Evolutionary conservation across 2,888 invertebrate genomes (phyloP).

Genomic region (Pachycephus smyrnensis): DNA sequence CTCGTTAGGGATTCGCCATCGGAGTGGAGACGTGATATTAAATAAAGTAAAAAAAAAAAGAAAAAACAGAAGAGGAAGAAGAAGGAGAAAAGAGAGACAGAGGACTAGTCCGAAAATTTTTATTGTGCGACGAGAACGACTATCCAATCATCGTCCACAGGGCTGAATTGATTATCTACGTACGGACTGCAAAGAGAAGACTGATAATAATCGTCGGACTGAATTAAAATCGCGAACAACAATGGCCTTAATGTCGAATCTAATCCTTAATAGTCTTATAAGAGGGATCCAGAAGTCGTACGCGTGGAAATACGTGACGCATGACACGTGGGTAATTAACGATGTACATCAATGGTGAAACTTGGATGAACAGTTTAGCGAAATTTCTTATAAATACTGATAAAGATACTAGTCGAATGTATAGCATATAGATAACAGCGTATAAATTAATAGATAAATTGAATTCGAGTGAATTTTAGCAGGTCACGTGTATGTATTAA

Average conservation of each 20-base stretch:
- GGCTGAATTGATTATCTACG: neutral
- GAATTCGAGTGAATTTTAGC: neutral
- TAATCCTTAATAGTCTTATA: conserved; percentile 12
- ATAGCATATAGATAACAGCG: neutral
- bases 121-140: neutral
- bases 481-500: neutral
- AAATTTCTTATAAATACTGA: neutral
- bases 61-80: neutral
- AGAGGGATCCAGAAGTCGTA: conserved; percentile 31
- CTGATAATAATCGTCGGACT: conserved; percentile 21
- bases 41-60: conserved; percentile 1
- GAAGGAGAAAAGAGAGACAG: conserved; percentile 10
- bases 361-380: neutral
- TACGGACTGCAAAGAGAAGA: conserved; percentile 23
- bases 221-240: conserved; percentile 21
- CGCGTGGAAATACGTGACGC: conserved; percentile 30
- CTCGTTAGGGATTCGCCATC: neutral
- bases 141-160: neutral
- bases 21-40: conserved; percentile 5
- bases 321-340: conserved; percentile 27
- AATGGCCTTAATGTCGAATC: conserved; percentile 25
- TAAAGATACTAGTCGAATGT: neutral
- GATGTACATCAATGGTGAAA: conserved; percentile 33
- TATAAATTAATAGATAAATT: neutral
- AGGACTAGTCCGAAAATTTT: conserved; percentile 9